phyloP scores from a whole-genome alignment of 2,888 invertebrate species.

The Nomada goodeniana region DNA sequence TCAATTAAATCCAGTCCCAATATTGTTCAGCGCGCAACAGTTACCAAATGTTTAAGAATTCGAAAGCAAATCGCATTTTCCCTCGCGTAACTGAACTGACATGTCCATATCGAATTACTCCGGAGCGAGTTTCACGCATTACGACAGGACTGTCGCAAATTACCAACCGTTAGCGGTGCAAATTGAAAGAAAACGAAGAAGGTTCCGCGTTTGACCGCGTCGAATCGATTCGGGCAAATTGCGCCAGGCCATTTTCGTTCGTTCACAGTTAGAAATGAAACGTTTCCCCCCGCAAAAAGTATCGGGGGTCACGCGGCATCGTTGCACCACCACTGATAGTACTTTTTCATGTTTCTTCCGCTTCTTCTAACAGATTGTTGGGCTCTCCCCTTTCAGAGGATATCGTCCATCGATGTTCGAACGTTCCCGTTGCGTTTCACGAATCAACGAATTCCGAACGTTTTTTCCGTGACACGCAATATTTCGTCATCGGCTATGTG shows the following conservation, averaged over 20 bases:
- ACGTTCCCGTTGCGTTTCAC: not conserved
- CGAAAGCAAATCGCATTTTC: too few species aligned
- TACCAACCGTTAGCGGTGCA: too few species aligned
- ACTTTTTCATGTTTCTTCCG: conserved; percentile 15
- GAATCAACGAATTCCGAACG: not conserved
- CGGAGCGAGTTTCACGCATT: too few species aligned
- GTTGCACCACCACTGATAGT: conserved; percentile 4
- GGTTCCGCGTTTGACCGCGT: too few species aligned
- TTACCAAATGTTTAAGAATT: too few species aligned
- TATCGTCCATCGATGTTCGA: conserved; percentile 1
- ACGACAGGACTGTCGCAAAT: too few species aligned
- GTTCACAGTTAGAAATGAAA: not conserved
- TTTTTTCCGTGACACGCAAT: not conserved
- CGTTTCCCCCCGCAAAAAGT: not conserved
- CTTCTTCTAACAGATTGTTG: not conserved
- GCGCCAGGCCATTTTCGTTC: not conserved
- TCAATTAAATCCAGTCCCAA: too few species aligned
- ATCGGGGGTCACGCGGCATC: not conserved
- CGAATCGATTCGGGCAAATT: not conserved
- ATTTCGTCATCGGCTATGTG: not conserved
- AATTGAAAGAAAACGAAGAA: too few species aligned
- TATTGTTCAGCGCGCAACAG: too few species aligned
- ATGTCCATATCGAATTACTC: too few species aligned
- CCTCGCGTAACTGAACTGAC: too few species aligned
- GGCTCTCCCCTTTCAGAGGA: not conserved